phyloP scores from a whole-genome alignment of 2,888 invertebrate genomes.

The Melanophora roralis region DNA sequence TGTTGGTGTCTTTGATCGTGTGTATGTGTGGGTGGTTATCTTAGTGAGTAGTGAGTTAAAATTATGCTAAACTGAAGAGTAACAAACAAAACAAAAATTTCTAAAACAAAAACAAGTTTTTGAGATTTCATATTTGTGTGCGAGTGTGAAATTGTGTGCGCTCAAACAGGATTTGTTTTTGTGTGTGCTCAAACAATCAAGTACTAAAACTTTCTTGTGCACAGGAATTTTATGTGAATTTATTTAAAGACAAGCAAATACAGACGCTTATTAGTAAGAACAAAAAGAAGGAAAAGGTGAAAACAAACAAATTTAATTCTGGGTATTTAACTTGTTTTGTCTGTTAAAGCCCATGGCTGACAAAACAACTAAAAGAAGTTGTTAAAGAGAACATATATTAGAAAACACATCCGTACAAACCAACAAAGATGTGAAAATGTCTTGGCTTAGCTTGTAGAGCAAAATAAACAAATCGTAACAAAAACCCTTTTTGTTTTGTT shows the following conservation, averaged over 20 bases:
- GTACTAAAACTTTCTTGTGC: background rate
- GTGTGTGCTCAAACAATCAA: background rate
- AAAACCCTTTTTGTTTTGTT: background rate
- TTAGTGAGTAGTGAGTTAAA: background rate
- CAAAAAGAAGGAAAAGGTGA: background rate
- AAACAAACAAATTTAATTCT: background rate
- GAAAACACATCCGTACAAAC: background rate
- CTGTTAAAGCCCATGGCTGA: conserved; percentile 14
- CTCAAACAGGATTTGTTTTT: too few species aligned
- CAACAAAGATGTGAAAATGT: background rate
- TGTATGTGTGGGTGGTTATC: background rate
- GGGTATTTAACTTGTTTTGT: conserved; percentile 11
- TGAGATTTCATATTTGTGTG: background rate
- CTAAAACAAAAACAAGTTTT: conserved; percentile 3
- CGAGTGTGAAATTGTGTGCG: background rate
- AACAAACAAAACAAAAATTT: conserved; percentile 13
- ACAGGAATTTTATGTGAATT: background rate
- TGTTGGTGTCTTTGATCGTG: background rate
- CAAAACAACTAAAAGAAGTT: background rate
- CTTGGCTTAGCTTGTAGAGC: background rate
- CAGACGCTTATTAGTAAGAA: background rate
- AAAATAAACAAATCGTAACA: background rate
- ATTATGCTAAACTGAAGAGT: background rate
- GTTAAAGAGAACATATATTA: background rate
- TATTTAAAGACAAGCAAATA: background rate